phyloP scores from a whole-genome alignment of 92 coral and sea anemone genomes.

The Porites rus region DNA sequence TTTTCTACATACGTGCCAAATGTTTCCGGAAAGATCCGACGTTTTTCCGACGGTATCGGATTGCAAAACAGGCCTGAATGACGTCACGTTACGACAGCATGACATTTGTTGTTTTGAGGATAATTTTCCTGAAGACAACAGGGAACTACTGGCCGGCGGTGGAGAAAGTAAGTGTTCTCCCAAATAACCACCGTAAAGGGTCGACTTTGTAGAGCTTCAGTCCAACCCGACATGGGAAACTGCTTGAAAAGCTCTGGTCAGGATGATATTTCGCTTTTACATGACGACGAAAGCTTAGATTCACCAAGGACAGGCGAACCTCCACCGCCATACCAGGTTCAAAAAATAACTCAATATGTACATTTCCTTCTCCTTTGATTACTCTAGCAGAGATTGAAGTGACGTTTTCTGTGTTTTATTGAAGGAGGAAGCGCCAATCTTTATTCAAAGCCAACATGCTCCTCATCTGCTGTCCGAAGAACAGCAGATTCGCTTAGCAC shows the following conservation, averaged over 20 bases:
- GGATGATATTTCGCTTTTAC: conserved; percentile 97
- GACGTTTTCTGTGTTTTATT: conserved; percentile 5
- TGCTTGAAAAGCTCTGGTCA: conserved; percentile 93
- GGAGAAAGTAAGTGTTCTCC: neutral
- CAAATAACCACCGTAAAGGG: neutral
- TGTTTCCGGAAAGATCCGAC: neutral
- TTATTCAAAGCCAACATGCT: conserved; percentile 98
- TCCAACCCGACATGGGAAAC: conserved; percentile 95
- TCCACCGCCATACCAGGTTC: conserved; percentile 99
- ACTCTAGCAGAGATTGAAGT: conserved; percentile 2
- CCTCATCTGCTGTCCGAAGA: conserved; percentile 98
- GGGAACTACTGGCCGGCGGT: conserved; percentile 14
- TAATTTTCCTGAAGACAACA: conserved; percentile 58
- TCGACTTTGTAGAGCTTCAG: conserved; percentile 43
- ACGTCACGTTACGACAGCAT: conserved; percentile 61
- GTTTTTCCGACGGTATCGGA: neutral
- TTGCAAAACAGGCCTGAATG: neutral
- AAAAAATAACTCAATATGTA: conserved; percentile 1
- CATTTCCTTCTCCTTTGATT: neutral
- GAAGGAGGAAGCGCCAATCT: conserved; percentile 98
- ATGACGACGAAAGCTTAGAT: conserved; percentile 94
- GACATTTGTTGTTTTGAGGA: conserved; percentile 65
- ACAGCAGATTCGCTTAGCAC: conserved; percentile 98
- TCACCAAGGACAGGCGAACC: conserved; percentile 95
- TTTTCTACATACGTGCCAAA: neutral